Percentiles rank a stretch among this genome's conserved stretches.
phyloP scores from a whole-genome alignment of 2,888 invertebrate genomes.

The Panzeria rudis region DNA sequence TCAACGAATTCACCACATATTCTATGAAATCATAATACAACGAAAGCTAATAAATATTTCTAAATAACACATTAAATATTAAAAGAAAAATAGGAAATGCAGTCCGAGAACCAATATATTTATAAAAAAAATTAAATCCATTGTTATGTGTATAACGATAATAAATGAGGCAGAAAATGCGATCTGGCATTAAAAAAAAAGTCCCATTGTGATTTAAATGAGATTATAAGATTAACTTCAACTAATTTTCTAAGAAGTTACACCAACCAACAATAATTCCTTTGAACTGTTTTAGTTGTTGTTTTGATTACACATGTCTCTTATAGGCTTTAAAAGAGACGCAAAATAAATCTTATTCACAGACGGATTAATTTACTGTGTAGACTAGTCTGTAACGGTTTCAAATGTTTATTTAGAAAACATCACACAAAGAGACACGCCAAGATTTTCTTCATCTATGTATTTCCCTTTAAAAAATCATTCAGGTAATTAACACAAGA shows the following conservation, averaged over 20 bases:
- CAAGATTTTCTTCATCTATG: neutral
- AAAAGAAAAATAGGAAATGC: slow-evolving; percentile 1
- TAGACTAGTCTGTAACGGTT: slow-evolving; percentile 24
- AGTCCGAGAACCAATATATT: slow-evolving; percentile 1
- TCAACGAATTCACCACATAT: slow-evolving; percentile 38
- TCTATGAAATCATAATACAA: slow-evolving; percentile 27
- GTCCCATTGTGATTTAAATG: slow-evolving; percentile 52
- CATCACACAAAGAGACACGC: neutral
- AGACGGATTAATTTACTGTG: slow-evolving; percentile 30
- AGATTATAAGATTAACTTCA: slow-evolving; percentile 57
- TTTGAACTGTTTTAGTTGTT: slow-evolving; percentile 1
- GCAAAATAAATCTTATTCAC: neutral
- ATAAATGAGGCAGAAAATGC: neutral
- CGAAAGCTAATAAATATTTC: slow-evolving; percentile 37
- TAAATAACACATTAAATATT: slow-evolving; percentile 40
- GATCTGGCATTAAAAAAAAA: slow-evolving; percentile 33
- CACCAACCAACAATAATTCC: slow-evolving; percentile 16
- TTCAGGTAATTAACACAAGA: slow-evolving; percentile 67
- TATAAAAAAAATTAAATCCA: slow-evolving; percentile 14
- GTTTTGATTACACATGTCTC: slow-evolving; percentile 8
- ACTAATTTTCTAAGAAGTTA: slow-evolving; percentile 38
- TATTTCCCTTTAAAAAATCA: slow-evolving; percentile 45
- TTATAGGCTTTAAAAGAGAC: neutral
- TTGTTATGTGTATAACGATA: neutral
- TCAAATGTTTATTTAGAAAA: slow-evolving; percentile 28